Evolutionary conservation across 23 tunicate genomes (phyloP).

Genomic region (Botrylloides violaceus): DNA sequence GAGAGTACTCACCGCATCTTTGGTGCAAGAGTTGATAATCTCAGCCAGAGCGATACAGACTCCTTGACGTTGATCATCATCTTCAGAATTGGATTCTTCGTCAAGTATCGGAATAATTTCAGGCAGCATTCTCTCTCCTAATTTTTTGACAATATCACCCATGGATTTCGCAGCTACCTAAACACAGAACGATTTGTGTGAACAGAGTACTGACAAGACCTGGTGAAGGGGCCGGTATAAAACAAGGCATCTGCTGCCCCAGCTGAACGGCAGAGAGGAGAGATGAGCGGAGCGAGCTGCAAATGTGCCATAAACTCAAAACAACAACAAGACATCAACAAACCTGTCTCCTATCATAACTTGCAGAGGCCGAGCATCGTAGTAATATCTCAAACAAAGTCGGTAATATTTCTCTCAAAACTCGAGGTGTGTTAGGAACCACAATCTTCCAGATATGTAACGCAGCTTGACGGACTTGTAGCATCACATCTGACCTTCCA

Average conservation of each 20-base stretch:
- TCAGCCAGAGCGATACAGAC: slow-evolving; percentile 95
- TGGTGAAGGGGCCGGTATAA: too few relatives aligned
- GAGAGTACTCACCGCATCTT: slow-evolving; percentile 57
- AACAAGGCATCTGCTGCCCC: too few relatives aligned
- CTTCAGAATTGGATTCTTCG: slow-evolving; percentile 54
- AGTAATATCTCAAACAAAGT: slow-evolving; percentile 69
- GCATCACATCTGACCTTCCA: slow-evolving; percentile 82
- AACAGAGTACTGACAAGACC: too few relatives aligned
- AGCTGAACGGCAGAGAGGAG: too few relatives aligned
- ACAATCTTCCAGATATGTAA: slow-evolving; percentile 97
- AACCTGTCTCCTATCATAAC: slow-evolving; percentile 84
- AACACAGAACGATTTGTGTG: too few relatives aligned
- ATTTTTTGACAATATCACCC: slow-evolving; percentile 89
- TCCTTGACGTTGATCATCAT: slow-evolving; percentile 77
- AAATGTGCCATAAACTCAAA: not conserved
- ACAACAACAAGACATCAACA: not conserved
- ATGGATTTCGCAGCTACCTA: slow-evolving; percentile 93
- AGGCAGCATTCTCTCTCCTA: slow-evolving; percentile 97
- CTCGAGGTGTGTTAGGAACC: slow-evolving; percentile 90
- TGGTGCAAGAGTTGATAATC: slow-evolving; percentile 76
- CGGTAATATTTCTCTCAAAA: slow-evolving; percentile 88
- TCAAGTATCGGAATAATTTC: slow-evolving; percentile 96
- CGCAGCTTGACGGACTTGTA: slow-evolving; percentile 75
- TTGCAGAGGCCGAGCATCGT: slow-evolving; percentile 59
- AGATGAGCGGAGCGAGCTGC: too few relatives aligned